A percentile compares a stretch with the other conserved stretches of the same genome.
Conservation (phyloP, 2,888 invertebrate species). For the Hirtodrosophila confusa region DNA sequence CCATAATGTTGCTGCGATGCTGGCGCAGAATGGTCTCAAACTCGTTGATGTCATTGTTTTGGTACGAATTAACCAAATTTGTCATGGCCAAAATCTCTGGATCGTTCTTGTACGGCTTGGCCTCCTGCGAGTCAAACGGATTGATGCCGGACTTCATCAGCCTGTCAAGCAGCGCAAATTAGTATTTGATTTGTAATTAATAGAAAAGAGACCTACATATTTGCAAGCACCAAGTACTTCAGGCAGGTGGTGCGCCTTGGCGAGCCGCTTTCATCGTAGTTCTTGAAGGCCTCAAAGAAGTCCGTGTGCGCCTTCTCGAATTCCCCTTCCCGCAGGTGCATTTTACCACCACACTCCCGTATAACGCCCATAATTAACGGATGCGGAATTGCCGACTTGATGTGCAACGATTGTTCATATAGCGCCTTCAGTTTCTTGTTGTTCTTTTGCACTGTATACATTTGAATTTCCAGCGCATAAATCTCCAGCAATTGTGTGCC, state of each 20-base stretch:
- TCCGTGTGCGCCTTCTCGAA: conserved; percentile 99
- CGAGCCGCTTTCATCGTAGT: conserved; percentile 99
- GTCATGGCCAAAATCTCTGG: conserved; percentile 99
- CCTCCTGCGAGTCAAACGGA: conserved; percentile 99
- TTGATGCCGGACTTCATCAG: conserved; percentile 99
- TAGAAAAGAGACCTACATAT: conserved; percentile 90
- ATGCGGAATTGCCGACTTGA: conserved; percentile 99
- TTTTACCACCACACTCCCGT: conserved; percentile 99
- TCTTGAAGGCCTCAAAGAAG: conserved; percentile 99
- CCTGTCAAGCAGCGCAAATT: conserved; percentile 85
- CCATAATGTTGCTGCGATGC: conserved; percentile 98
- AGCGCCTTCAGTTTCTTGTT: conserved; percentile 98
- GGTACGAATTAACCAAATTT: conserved; percentile 97
- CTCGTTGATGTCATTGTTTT: conserved; percentile 98
- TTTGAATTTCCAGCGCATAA: conserved; percentile 99
- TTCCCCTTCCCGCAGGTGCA: conserved; percentile 99
- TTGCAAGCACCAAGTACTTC: conserved; percentile 98
- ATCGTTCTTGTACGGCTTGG: conserved; percentile 99
- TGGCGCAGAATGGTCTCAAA: conserved; percentile 98
- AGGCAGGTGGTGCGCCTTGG: conserved; percentile 98
- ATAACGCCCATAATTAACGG: conserved; percentile 99
- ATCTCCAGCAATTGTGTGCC: conserved; percentile 99
- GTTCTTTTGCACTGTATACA: conserved; percentile 99
- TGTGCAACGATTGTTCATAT: conserved; percentile 98
- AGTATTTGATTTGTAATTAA: neutral